Percentiles rank a stretch among this genome's conserved stretches.
Conservation (phyloP, 2,797 vertebrate genomes). For the Lindbergichthys nudifrons region DNA sequence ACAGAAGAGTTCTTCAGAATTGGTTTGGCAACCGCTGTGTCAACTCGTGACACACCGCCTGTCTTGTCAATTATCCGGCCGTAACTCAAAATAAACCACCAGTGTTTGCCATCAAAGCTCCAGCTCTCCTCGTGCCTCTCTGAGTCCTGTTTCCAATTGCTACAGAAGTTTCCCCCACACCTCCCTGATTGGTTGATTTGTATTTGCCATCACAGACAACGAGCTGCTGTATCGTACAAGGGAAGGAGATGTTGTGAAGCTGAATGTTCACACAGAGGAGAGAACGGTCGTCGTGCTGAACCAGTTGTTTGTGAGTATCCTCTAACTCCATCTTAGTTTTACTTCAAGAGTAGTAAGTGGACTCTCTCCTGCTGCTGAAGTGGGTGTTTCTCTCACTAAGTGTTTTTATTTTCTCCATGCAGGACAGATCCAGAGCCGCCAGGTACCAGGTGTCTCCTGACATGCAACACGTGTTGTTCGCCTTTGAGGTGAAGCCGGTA, state of each 20-base stretch:
- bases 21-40: too few relatives aligned
- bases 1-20: too few relatives aligned
- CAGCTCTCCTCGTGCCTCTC: too few relatives aligned
- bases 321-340: background rate
- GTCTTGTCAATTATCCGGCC: too few relatives aligned
- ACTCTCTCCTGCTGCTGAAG: background rate
- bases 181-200: conserved; percentile 9
- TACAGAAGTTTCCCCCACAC: too few relatives aligned
- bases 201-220: conserved; percentile 80
- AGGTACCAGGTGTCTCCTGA: conserved; percentile 95
- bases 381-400: background rate
- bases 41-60: too few relatives aligned
- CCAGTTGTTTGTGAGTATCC: conserved; percentile 94
- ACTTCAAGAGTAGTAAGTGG: background rate
- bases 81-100: too few relatives aligned
- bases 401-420: conserved; percentile 16
- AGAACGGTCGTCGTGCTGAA: conserved; percentile 88
- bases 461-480: conserved; percentile 90
- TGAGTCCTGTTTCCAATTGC: too few relatives aligned
- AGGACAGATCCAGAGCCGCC: conserved; percentile 90
- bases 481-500: conserved; percentile 92
- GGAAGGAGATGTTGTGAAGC: conserved; percentile 88
- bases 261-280: conserved; percentile 86
- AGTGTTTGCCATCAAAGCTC: too few relatives aligned
- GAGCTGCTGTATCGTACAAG: conserved; percentile 91